These are phyloP conservation scores for Stylophora pistillata DNA, from an alignment of 64 coral and sea anemone species.

Conservation along the genomic window DNA sequence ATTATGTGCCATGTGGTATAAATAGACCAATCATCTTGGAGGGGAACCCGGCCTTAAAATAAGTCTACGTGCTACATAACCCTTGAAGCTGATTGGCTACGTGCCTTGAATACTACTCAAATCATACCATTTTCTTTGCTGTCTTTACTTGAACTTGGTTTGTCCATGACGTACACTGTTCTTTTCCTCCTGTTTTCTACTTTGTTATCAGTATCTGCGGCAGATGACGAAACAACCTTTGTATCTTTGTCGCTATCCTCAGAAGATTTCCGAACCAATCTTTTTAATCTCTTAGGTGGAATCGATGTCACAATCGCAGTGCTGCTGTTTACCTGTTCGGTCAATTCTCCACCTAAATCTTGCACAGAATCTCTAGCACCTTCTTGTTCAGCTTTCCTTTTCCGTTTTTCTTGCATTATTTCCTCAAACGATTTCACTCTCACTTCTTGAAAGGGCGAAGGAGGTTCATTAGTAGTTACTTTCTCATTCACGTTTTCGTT, in stretches of 20 bases:
- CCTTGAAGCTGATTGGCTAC: too few relatives aligned
- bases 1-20: too few relatives aligned
- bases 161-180: conserved; percentile 31
- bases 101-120: not conserved
- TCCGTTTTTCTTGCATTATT: conserved; percentile 82
- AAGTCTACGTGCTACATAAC: too few relatives aligned
- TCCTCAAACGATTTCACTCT: conserved; percentile 87
- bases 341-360: conserved; percentile 16
- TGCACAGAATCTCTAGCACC: not conserved
- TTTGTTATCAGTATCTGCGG: not conserved
- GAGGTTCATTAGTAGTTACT: conserved; percentile 20
- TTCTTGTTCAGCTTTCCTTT: conserved; percentile 28
- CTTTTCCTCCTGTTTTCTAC: not conserved
- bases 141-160: conserved; percentile 24
- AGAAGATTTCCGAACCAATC: not conserved
- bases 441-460: conserved; percentile 29
- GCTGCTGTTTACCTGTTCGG: not conserved
- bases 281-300: conserved; percentile 22
- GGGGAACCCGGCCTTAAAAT: too few relatives aligned
- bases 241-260: not conserved
- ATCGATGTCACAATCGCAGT: not conserved
- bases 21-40: too few relatives aligned
- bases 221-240: not conserved
- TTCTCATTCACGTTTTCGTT: not conserved
- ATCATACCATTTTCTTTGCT: conserved; percentile 8